phyloP scores from a whole-genome alignment of 2,888 invertebrate species.

The Apodemia mormo region DNA sequence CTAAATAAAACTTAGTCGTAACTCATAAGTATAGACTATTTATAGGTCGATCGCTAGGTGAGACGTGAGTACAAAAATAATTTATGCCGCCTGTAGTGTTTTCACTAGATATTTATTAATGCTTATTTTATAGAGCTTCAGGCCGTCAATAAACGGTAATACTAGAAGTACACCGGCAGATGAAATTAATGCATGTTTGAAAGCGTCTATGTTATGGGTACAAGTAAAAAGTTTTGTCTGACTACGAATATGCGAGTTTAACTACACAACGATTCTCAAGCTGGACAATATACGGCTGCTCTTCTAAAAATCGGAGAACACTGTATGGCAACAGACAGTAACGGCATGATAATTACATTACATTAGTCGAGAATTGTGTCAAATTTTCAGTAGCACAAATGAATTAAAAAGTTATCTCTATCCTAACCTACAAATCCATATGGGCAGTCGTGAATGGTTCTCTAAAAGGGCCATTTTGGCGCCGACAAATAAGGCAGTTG shows the following conservation, averaged over 20 bases:
- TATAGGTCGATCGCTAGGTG: no score
- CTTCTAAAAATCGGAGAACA: conserved; percentile 41
- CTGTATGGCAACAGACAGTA: conserved; percentile 31
- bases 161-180: no score
- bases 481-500: conserved; percentile 34
- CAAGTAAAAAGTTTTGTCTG: conserved; percentile 16
- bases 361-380: conserved; percentile 32
- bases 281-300: conserved; percentile 35
- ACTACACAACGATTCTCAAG: conserved; percentile 34
- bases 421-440: conserved; percentile 35
- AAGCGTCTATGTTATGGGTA: no score
- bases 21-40: no score
- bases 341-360: conserved; percentile 38
- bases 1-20: no score
- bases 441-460: conserved; percentile 36
- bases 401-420: conserved; percentile 36
- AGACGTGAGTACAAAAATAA: no score
- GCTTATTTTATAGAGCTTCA: no score
- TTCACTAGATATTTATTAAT: no score
- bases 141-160: no score
- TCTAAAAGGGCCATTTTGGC: conserved; percentile 41
- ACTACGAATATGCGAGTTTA: conserved; percentile 38
- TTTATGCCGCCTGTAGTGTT: no score
- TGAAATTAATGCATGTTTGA: no score
- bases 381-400: conserved; percentile 31